Conservation (phyloP, 2,113 vertebrate genomes). For the Tichodroma muraria region DNA sequence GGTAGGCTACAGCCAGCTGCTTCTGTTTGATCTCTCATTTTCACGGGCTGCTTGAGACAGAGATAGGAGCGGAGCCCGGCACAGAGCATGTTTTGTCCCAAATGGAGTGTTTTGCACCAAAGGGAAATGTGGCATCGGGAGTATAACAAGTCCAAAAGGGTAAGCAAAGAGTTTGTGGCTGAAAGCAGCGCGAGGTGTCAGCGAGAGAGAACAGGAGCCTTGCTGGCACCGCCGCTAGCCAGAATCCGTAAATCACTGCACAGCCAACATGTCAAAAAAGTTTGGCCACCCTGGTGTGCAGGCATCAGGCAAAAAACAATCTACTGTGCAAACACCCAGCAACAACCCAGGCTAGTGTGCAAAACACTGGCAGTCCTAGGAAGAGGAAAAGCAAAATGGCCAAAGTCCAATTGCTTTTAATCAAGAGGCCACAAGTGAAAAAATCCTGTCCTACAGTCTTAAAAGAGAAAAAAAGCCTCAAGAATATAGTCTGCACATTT, state of each 20-base stretch:
- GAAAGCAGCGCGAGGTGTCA: constrained; percentile 45
- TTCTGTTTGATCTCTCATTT: constrained; percentile 26
- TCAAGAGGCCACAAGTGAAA: constrained; percentile 64
- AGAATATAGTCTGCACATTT: constrained; percentile 47
- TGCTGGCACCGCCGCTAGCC: constrained; percentile 45
- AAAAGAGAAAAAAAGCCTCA: constrained; percentile 30
- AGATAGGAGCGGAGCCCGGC: constrained; percentile 14
- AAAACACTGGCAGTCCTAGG: constrained; percentile 13
- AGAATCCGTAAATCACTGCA: constrained; percentile 66
- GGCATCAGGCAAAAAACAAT: constrained; percentile 61
- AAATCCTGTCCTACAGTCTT: constrained; percentile 55
- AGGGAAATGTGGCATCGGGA: constrained; percentile 65
- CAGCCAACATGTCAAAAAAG: constrained; percentile 50
- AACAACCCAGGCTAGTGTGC: constrained; percentile 36
- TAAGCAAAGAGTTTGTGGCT: constrained; percentile 43
- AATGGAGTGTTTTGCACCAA: constrained; percentile 19
- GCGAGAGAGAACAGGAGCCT: constrained; percentile 53
- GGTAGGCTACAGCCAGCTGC: neutral
- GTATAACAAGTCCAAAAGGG: constrained; percentile 60
- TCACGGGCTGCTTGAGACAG: neutral
- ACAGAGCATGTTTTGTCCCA: neutral
- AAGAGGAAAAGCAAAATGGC: constrained; percentile 31
- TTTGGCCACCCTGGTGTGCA: constrained; percentile 62
- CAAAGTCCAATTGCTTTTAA: constrained; percentile 63
- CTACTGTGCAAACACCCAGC: constrained; percentile 51